phyloP scores from a whole-genome alignment of 2,888 invertebrate species.

The Acronicta aceris region DNA sequence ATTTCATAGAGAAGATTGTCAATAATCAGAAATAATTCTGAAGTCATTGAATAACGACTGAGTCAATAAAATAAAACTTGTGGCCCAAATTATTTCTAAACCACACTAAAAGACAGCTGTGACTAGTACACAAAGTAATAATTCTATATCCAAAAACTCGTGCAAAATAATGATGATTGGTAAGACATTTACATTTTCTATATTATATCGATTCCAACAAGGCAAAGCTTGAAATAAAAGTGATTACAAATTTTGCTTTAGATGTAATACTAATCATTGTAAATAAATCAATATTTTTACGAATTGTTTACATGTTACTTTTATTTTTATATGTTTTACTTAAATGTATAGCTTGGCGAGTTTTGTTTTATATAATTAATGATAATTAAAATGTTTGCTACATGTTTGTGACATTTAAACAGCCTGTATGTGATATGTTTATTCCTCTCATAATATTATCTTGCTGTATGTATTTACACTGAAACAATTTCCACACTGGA shows the following conservation, averaged over 20 bases:
- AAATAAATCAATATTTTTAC: slow-evolving; percentile 83
- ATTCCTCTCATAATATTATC: slow-evolving; percentile 47
- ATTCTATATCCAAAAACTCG: slow-evolving; percentile 10
- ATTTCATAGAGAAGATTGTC: too few relatives aligned
- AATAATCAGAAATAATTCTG: too few relatives aligned
- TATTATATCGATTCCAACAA: slow-evolving; percentile 21
- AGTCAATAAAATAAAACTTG: too few relatives aligned
- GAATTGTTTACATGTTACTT: slow-evolving; percentile 78
- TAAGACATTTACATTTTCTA: slow-evolving; percentile 24
- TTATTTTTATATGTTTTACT: slow-evolving; percentile 83
- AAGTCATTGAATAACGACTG: too few relatives aligned
- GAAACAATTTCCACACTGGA: slow-evolving; percentile 13
- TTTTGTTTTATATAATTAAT: slow-evolving; percentile 64
- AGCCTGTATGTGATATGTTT: slow-evolving; percentile 51
- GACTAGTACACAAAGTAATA: slow-evolving; percentile 28
- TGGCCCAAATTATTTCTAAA: slow-evolving; percentile 17
- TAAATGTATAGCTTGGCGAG: slow-evolving; percentile 76
- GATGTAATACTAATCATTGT: slow-evolving; percentile 72
- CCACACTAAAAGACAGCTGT: slow-evolving; percentile 13
- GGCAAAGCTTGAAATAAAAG: slow-evolving; percentile 46
- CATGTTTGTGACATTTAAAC: slow-evolving; percentile 56
- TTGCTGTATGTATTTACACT: slow-evolving; percentile 33
- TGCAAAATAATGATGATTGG: slow-evolving; percentile 10
- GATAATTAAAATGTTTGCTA: slow-evolving; percentile 56
- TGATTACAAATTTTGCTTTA: slow-evolving; percentile 62